Base-by-base conservation (phyloP, 2,888 invertebrate genomes). In the Synergus laeviventris region DNA sequence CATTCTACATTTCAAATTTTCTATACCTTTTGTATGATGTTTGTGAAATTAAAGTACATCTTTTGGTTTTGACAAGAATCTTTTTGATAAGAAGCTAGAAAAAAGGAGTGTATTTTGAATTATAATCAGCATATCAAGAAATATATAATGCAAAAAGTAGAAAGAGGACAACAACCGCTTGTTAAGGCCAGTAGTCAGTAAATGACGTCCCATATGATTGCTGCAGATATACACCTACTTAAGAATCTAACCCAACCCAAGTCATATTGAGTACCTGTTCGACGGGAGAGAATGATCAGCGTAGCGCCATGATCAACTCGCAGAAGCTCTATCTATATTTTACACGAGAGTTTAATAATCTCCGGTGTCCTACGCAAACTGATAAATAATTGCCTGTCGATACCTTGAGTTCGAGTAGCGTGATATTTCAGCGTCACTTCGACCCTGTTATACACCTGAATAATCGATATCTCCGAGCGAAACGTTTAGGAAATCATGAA, bases 361-460 rank as follows among this genome's bases (percentile, higher is more conserved):
- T 38, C 18, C 9, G 4, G 9, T 70, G 16, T 70, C 70, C 70
- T 49, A 70, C 70, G 70, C 70, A 70, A 45, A 49, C 31, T 70
- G 49, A 70, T 70, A 36, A 70, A 70, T 66, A 66, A 66, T 66
- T 66, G 24, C 49, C 70, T 70, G 49, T 49, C 70, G 49, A 70
- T 70, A 70, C 16, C 24, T 8, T 14, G 45, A 70, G 24, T 66
- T 66, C 42, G 66, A 56, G 56, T 24, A 24, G n/a, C 45, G 16
- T 70, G 62, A 70, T 70, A 49, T 70, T 49, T 70, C 49, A 70
- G 31, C 70, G 45, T 66, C 45, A 45, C 7, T 21, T 66, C 66
- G 42, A 66, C 45, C 45, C 45, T 42, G 24, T 31, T 70, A 31
- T 49, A 45, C 70, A 70, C 49, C 42, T 45, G 49, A 70, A 70